Conservation (phyloP, 1,140 invertebrate genomes). For the Delia radicum region DNA sequence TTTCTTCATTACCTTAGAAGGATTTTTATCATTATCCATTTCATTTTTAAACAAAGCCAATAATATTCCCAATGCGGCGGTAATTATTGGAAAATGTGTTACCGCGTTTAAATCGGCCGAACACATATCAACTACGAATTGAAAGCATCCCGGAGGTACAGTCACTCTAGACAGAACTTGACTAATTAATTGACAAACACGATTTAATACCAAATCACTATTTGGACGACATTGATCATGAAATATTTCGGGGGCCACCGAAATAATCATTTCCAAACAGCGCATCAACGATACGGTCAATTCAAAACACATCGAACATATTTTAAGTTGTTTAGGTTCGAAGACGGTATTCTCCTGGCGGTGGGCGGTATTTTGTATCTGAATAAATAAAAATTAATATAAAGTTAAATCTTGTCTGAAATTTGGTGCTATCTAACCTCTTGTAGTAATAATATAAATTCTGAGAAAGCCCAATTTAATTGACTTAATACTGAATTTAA, state of each 20-base stretch:
- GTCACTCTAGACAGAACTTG: constrained; percentile 72
- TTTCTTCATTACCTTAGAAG: constrained; percentile 35
- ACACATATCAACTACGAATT: constrained; percentile 67
- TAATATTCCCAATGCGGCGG: constrained; percentile 70
- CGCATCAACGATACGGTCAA: constrained; percentile 69
- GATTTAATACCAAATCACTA: constrained; percentile 65
- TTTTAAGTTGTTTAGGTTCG: constrained; percentile 78
- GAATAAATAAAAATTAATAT: neutral
- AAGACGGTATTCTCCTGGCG: constrained; percentile 55
- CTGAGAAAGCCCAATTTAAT: constrained; percentile 86
- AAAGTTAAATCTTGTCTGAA: neutral
- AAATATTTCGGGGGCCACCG: constrained; percentile 65
- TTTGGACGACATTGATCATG: constrained; percentile 62
- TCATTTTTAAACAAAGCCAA: constrained; percentile 64
- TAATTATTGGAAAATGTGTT: constrained; percentile 71
- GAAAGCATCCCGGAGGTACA: constrained; percentile 69
- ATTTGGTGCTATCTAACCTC: constrained; percentile 73
- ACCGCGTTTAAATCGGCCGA: constrained; percentile 71
- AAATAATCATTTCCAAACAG: constrained; percentile 78
- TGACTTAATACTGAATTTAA: constrained; percentile 81
- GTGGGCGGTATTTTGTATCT: constrained; percentile 69
- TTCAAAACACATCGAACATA: constrained; percentile 82
- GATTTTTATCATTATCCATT: constrained; percentile 48
- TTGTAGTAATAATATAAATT: constrained; percentile 83
- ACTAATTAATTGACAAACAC: constrained; percentile 71